Percentiles rank a stretch among this genome's conserved stretches.
Evolutionary conservation across 1,140 invertebrate genomes (phyloP).

Genomic region (Arctopsyche grandis): DNA sequence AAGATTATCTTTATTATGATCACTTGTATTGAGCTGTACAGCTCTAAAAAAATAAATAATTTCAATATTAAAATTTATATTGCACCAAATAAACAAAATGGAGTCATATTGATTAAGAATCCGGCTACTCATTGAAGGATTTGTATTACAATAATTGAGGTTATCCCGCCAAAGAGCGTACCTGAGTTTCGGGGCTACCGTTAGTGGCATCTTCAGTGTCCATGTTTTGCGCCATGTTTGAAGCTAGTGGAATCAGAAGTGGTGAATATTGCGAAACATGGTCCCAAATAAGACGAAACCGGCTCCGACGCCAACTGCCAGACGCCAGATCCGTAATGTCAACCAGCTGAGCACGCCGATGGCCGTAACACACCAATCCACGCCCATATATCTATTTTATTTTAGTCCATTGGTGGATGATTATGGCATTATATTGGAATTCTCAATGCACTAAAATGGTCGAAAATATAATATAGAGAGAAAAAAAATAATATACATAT

Average conservation of each 20-base stretch:
- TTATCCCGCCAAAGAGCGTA: not conserved
- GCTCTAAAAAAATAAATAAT: too few species aligned
- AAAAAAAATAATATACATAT: too few species aligned
- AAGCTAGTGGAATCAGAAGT: not conserved
- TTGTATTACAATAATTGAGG: not conserved
- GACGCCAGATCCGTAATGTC: not conserved
- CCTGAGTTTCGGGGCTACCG: not conserved
- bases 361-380: not conserved
- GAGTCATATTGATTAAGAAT: too few species aligned
- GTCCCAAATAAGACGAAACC: not conserved
- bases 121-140: not conserved
- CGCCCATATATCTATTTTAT: not conserved
- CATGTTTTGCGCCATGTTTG: not conserved
- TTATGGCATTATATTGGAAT: too few species aligned
- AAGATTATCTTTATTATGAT: too few species aligned
- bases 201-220: not conserved
- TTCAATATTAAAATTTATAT: too few species aligned
- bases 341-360: not conserved
- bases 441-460: too few species aligned
- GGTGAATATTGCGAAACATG: not conserved
- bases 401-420: too few species aligned
- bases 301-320: not conserved
- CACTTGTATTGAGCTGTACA: too few species aligned
- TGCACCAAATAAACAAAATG: too few species aligned
- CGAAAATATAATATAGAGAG: too few species aligned